phyloP scores from a whole-genome alignment of 1,140 invertebrate genomes.

The Trichonephila inaurata region DNA sequence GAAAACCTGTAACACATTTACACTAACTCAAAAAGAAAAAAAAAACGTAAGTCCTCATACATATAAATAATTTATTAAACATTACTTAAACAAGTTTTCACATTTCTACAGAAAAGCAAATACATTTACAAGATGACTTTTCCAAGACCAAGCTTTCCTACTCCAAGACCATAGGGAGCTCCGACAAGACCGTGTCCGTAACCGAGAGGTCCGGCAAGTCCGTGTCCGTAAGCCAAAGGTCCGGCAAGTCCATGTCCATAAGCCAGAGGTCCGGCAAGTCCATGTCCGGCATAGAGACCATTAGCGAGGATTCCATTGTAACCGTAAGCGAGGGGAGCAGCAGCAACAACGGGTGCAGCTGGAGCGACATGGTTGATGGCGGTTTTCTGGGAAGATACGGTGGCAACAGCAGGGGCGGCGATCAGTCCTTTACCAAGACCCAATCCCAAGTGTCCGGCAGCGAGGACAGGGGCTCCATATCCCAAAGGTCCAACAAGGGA shows the following conservation, averaged over 20 bases:
- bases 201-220: not conserved
- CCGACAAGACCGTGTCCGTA: not conserved
- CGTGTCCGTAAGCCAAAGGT: not conserved
- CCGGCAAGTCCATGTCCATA: not conserved
- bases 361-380: conserved; percentile 3
- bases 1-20: no score
- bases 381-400: not conserved
- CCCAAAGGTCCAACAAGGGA: not conserved
- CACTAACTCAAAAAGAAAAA: no score
- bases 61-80: no score
- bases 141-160: conserved; percentile 29
- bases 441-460: not conserved
- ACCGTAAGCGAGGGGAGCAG: not conserved
- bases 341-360: not conserved
- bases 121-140: not conserved
- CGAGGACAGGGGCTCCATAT: not conserved
- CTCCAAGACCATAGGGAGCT: conserved; percentile 28
- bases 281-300: not conserved
- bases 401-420: not conserved
- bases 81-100: no score
- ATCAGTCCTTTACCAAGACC: not conserved
- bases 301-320: not conserved
- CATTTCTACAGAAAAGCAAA: no score
- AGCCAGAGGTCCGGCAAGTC: not conserved
- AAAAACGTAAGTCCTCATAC: no score